A percentile compares a stretch with the other conserved stretches of the same genome.
phyloP scores from a whole-genome alignment of 2,888 invertebrate species.

The Lasius fuliginosus region DNA sequence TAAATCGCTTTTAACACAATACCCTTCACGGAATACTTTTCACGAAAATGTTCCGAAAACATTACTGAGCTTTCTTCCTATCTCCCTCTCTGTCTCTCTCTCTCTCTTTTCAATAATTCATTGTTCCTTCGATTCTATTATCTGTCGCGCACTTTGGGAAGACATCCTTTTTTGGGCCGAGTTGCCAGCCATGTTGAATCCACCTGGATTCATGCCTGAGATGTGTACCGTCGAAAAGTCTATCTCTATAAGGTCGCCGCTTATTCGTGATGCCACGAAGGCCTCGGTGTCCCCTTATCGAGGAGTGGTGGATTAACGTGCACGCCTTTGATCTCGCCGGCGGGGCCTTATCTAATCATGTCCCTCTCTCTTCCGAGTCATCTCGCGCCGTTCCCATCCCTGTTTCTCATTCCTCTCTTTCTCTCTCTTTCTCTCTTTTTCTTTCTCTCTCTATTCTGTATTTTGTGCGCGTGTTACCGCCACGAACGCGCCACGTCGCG shows the following conservation, averaged over 20 bases:
- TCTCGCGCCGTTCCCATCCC: conserved; percentile 66
- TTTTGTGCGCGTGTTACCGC: conserved; percentile 66
- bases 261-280: conserved; percentile 80
- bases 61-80: not conserved
- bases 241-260: conserved; percentile 73
- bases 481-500: conserved; percentile 65
- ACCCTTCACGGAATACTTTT: not conserved
- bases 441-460: conserved; percentile 61
- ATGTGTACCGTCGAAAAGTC: conserved; percentile 69
- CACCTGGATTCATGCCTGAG: conserved; percentile 52
- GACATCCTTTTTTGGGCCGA: conserved; percentile 40
- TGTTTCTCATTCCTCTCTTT: conserved; percentile 64
- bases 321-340: conserved; percentile 85
- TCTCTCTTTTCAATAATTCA: not conserved
- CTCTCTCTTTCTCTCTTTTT: conserved; percentile 34
- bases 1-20: no score
- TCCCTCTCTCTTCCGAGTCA: conserved; percentile 68
- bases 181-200: conserved; percentile 70
- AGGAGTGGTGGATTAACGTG: conserved; percentile 86
- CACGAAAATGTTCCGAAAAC: not conserved
- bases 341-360: conserved; percentile 85
- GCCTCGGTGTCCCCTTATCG: conserved; percentile 83
- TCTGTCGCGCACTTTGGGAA: conserved; percentile 24
- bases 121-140: not conserved
- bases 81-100: no score